Percentiles rank a stretch among this genome's conserved stretches.
phyloP scores from a whole-genome alignment of 2,113 vertebrate genomes.

The Coptodon rendalli region DNA sequence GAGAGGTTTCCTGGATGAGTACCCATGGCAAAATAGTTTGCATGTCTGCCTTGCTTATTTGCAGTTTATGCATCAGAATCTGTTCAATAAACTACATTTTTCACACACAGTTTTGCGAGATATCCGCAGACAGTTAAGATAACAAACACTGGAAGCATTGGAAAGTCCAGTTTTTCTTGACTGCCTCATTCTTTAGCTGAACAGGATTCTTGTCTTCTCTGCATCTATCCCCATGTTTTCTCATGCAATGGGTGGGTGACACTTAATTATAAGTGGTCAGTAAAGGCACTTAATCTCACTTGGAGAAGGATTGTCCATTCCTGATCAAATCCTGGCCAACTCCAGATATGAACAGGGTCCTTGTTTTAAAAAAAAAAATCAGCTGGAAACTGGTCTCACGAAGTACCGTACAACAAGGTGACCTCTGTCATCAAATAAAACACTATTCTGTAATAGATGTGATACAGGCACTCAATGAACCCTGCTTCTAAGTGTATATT shows the following conservation, averaged over 20 bases:
- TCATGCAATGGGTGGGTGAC: background rate
- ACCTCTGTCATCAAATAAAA: background rate
- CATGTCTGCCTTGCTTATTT: background rate
- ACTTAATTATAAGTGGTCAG: background rate
- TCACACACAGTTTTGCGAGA: background rate
- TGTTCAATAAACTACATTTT: background rate
- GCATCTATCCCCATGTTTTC: background rate
- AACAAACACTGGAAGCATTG: background rate
- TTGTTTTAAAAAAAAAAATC: background rate
- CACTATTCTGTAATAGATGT: background rate
- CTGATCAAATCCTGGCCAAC: background rate
- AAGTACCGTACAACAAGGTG: background rate
- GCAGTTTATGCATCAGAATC: background rate
- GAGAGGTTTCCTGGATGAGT: background rate
- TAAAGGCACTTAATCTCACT: background rate
- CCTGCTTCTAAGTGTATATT: background rate
- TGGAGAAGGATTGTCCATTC: background rate
- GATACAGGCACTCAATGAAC: background rate
- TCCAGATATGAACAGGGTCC: background rate
- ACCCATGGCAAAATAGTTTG: background rate
- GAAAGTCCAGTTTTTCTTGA: background rate
- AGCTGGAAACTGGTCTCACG: background rate
- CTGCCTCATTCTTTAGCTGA: background rate
- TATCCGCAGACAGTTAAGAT: background rate
- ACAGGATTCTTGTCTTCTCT: background rate